These are phyloP conservation scores for Cotesia chilonis DNA, from an alignment of 1,140 invertebrate genomes.

Conservation along the genomic window DNA sequence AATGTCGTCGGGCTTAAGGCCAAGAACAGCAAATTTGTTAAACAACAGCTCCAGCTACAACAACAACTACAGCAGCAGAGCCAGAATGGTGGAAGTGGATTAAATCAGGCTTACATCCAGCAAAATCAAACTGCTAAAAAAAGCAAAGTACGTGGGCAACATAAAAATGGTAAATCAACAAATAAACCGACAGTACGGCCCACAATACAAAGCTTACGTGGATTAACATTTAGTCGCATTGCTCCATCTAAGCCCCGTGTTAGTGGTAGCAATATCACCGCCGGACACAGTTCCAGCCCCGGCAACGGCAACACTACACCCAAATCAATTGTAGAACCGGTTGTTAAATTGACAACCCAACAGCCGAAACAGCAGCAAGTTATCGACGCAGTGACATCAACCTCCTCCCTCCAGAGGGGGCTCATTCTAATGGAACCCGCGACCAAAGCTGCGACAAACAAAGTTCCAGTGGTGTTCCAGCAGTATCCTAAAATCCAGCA, in stretches of 20 bases:
- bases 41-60: constrained; percentile 34
- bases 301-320: constrained; percentile 23
- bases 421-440: constrained; percentile 55
- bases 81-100: constrained; percentile 51
- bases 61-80: too few relatives aligned
- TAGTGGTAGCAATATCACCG: constrained; percentile 48
- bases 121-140: constrained; percentile 58
- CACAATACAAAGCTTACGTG: constrained; percentile 59
- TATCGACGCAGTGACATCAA: constrained; percentile 34
- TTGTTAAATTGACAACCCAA: constrained; percentile 39
- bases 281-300: constrained; percentile 40
- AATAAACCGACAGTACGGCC: constrained; percentile 57
- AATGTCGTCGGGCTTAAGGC: constrained; percentile 61
- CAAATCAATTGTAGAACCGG: constrained; percentile 40
- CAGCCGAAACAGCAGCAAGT: constrained; percentile 38
- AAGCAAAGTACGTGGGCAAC: constrained; percentile 55
- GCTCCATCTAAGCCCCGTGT: constrained; percentile 50
- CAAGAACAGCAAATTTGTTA: constrained; percentile 55
- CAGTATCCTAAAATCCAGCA: constrained; percentile 78
- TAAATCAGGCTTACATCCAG: constrained; percentile 65
- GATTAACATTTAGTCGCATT: constrained; percentile 53
- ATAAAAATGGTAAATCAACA: constrained; percentile 59
- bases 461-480: constrained; percentile 77
- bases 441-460: constrained; percentile 55
- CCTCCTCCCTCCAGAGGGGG: constrained; percentile 52